A percentile compares a stretch with the other conserved stretches of the same genome.
Evolutionary conservation across 2,888 invertebrate species (phyloP).

Genomic region (Aethes cnicana): DNA sequence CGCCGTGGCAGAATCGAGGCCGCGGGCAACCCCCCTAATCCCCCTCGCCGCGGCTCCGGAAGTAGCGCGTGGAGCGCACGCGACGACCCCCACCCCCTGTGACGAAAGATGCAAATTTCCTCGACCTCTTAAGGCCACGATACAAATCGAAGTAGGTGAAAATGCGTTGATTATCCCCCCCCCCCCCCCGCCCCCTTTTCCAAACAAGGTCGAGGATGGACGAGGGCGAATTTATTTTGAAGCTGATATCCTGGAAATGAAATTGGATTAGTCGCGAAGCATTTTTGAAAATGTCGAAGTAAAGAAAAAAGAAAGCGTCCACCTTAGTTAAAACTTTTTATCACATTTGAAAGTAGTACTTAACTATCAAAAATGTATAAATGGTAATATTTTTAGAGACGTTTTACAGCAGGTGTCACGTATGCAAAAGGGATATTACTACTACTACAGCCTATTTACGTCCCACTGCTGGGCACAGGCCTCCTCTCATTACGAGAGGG

Average conservation of each 20-base stretch:
- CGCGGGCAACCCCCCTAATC: conserved; percentile 42
- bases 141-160: conserved; percentile 53
- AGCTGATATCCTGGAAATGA: conserved; percentile 2
- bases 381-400: too few relatives aligned
- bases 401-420: too few relatives aligned
- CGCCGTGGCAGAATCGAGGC: conserved; percentile 57
- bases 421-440: too few relatives aligned
- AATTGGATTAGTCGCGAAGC: background rate
- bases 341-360: too few relatives aligned
- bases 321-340: too few relatives aligned
- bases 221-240: conserved; percentile 1
- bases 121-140: conserved; percentile 40
- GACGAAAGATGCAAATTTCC: conserved; percentile 40
- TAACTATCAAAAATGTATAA: too few relatives aligned
- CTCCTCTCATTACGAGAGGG: too few relatives aligned
- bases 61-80: conserved; percentile 67
- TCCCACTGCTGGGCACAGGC: too few relatives aligned
- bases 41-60: conserved; percentile 50
- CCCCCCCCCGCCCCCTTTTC: conserved; percentile 40
- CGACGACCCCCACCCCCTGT: conserved; percentile 43
- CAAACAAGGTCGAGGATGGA: conserved; percentile 56
- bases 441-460: too few relatives aligned
- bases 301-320: too few relatives aligned
- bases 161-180: conserved; percentile 55
- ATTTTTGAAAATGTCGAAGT: background rate